Evolutionary conservation across 2,888 invertebrate species (phyloP), one percentile per base, ranked within the genome.

Genomic region (Eurois occulta): DNA sequence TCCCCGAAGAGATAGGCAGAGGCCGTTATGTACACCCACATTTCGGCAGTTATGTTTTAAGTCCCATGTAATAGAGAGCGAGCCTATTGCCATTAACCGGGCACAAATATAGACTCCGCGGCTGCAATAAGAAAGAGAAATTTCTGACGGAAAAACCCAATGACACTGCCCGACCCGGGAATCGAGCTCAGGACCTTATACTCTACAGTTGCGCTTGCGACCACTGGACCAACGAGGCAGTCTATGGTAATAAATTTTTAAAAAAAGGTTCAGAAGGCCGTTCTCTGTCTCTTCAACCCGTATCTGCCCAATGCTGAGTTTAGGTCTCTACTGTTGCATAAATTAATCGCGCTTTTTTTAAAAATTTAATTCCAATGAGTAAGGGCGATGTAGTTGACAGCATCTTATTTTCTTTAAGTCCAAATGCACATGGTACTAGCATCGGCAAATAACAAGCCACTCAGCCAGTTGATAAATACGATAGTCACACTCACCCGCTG

Each of bases 381-480:
- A n/a, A 41, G 32, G 13, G 18, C 18, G 28, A 43, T 32, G 13
- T n/a, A 21, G 38, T 62, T 75, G 38, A 24, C 6, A 18, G 6
- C 38, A 11, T 35, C 11, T 35, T 52, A 52, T 77, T 52, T 64
- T n/a, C 6, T 35, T 46, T 41, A 7, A 21, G 2, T 43, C 28
- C 13, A 43, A 78, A 80, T 16, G 6, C n/a, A 65, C n/a, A n/a
- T 11, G 7, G 32, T 67, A 24, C 18, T 32, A 46, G 41, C 35
- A 35, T 38, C n/a, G 24, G n/a, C 62, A 83, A 81, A 84, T 65
- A 84, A 65, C 10, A 80, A 74, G 58, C 58, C 38, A 68, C 68
- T 80, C 66, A 78, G 10, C 24, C 18, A 75, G 21, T 75, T 75
- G 67, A 84, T 67, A 80, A 71, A 82, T 72, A 80, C 48, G 58